Evolutionary conservation across 2,113 vertebrate genomes (phyloP).

Genomic region (Ramphastos sulfuratus): DNA sequence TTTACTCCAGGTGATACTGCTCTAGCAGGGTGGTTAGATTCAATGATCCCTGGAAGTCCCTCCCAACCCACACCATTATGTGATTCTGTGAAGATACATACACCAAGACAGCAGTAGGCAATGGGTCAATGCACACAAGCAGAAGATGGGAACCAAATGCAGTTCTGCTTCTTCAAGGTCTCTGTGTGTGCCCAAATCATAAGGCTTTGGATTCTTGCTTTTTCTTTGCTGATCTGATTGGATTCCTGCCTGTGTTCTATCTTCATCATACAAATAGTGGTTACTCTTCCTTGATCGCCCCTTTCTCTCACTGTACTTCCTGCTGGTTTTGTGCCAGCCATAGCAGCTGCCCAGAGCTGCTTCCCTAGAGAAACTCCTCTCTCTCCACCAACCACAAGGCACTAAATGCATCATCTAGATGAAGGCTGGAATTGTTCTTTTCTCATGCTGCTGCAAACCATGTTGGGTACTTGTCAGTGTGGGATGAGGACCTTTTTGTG

Average conservation of each 20-base stretch:
- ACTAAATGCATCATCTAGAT: rapidly evolving
- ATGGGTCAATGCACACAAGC: background rate
- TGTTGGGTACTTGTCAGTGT: background rate
- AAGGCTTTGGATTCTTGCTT: too few relatives aligned
- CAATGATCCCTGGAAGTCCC: too few relatives aligned
- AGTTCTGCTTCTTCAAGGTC: background rate
- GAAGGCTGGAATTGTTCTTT: background rate
- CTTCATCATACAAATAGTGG: background rate
- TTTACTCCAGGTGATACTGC: too few relatives aligned
- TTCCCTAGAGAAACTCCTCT: background rate
- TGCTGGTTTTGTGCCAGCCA: background rate
- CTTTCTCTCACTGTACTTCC: background rate
- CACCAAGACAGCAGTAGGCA: background rate
- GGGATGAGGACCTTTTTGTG: background rate
- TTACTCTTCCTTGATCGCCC: background rate
- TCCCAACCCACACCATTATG: too few relatives aligned
- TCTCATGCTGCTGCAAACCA: rapidly evolving
- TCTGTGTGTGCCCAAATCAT: background rate
- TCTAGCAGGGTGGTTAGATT: too few relatives aligned
- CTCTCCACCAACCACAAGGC: rapidly evolving
- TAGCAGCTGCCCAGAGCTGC: background rate
- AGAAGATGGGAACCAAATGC: background rate
- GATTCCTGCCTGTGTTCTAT: background rate
- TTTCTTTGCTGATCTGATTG: background rate
- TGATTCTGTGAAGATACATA: background rate